phyloP scores from a whole-genome alignment of 2,888 invertebrate species.

The Cephonodes hylas region DNA sequence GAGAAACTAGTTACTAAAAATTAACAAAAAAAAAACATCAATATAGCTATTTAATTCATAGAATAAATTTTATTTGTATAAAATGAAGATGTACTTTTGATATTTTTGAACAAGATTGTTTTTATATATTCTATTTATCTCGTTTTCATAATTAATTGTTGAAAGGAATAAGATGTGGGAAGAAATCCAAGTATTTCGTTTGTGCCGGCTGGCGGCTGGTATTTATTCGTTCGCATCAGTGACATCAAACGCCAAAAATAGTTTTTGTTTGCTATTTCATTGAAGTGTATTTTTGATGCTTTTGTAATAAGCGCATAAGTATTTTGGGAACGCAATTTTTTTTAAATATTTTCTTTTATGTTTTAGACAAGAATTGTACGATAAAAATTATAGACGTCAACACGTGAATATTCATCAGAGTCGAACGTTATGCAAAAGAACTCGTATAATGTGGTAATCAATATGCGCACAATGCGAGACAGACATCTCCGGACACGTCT shows the following conservation, averaged over 20 bases:
- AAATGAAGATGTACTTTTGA: conserved; percentile 3
- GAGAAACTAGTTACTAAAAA: not conserved
- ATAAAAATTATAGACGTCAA: not conserved
- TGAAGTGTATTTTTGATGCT: conserved; percentile 1
- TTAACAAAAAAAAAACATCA: not conserved
- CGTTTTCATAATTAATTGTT: conserved; percentile 26
- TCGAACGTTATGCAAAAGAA: conserved; percentile 43
- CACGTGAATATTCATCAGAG: conserved; percentile 21
- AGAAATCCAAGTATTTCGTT: conserved; percentile 36
- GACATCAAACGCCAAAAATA: conserved; percentile 9
- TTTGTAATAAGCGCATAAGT: not conserved
- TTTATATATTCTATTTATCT: not conserved
- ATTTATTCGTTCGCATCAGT: conserved; percentile 17
- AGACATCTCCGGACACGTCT: conserved; percentile 56
- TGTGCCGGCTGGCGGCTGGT: conserved; percentile 17
- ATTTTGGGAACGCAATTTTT: not conserved
- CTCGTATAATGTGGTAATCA: conserved; percentile 50
- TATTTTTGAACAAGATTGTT: conserved; percentile 24
- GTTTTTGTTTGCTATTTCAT: conserved; percentile 7
- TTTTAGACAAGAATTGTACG: not conserved
- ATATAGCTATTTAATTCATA: not conserved
- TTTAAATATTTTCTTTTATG: not conserved
- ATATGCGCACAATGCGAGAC: conserved; percentile 51
- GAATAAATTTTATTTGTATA: not conserved
- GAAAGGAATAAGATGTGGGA: conserved; percentile 41